Conservation (phyloP, 2,888 invertebrate genomes). For the Diploptera punctata region DNA sequence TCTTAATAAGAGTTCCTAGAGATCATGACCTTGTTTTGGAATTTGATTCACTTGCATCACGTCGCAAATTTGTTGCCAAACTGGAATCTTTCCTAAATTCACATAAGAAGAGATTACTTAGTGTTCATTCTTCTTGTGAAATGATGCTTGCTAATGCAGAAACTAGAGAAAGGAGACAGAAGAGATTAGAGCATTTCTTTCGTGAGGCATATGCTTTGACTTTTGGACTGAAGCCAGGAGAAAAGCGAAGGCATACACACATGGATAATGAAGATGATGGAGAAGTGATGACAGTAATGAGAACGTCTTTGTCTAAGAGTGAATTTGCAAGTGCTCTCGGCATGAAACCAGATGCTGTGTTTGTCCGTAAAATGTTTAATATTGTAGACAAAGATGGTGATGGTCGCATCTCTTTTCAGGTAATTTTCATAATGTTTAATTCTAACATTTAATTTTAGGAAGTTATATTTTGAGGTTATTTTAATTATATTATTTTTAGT, state of each 20-base stretch:
- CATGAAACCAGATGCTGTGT: slow-evolving; percentile 93
- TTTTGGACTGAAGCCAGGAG: slow-evolving; percentile 88
- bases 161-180: slow-evolving; percentile 91
- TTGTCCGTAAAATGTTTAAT: slow-evolving; percentile 97
- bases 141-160: slow-evolving; percentile 91
- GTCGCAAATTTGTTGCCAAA: slow-evolving; percentile 87
- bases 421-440: no score
- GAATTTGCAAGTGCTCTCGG: slow-evolving; percentile 96
- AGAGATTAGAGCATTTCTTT: slow-evolving; percentile 92
- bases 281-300: slow-evolving; percentile 89
- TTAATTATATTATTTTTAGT: no score
- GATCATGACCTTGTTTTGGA: slow-evolving; percentile 95
- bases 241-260: slow-evolving; percentile 70
- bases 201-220: slow-evolving; percentile 94
- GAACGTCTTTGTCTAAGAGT: slow-evolving; percentile 87
- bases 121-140: slow-evolving; percentile 78
- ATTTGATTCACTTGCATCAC: slow-evolving; percentile 79
- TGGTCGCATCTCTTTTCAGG: slow-evolving; percentile 92
- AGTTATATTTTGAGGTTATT: no score
- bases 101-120: slow-evolving; percentile 81
- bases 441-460: no score
- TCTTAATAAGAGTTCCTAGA: slow-evolving; percentile 79
- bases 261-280: slow-evolving; percentile 62
- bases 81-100: slow-evolving; percentile 83
- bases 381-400: slow-evolving; percentile 95